phyloP scores from a whole-genome alignment of 2,888 invertebrate species.

The Antheraea yamamai region DNA sequence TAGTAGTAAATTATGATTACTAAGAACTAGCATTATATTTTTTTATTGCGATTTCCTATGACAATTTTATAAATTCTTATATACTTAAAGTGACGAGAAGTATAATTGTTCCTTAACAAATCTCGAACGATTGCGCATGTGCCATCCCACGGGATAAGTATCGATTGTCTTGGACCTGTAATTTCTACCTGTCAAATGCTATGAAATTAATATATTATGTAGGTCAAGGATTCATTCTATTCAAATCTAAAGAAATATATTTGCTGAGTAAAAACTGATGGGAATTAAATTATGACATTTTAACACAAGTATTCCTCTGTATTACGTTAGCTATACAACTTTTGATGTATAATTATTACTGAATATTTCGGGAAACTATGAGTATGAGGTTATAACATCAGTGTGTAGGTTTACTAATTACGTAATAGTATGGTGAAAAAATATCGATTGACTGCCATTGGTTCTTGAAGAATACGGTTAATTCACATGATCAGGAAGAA shows the following conservation, averaged over 20 bases:
- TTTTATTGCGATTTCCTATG: background rate
- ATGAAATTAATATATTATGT: background rate
- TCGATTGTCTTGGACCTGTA: constrained; percentile 66
- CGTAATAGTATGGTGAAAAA: background rate
- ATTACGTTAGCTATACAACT: background rate
- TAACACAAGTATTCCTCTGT: background rate
- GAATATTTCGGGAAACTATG: background rate
- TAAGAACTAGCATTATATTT: background rate
- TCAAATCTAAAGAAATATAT: background rate
- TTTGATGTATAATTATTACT: background rate
- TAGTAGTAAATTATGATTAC: background rate
- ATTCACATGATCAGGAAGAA: constrained; percentile 23
- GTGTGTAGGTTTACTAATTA: background rate
- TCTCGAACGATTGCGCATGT: constrained; percentile 64
- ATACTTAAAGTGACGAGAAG: background rate
- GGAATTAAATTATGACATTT: background rate
- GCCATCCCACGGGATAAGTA: constrained; percentile 77
- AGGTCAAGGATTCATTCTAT: background rate
- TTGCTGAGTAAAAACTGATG: background rate
- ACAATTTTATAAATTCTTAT: background rate
- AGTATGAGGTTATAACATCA: background rate
- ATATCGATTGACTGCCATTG: background rate
- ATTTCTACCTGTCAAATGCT: background rate
- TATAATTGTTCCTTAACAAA: constrained; percentile 28
- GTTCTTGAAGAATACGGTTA: background rate